A percentile compares a stretch with the other conserved stretches of the same genome.
Conservation (phyloP, 2,888 invertebrate species). For the Pandemis cinnamomeana region DNA sequence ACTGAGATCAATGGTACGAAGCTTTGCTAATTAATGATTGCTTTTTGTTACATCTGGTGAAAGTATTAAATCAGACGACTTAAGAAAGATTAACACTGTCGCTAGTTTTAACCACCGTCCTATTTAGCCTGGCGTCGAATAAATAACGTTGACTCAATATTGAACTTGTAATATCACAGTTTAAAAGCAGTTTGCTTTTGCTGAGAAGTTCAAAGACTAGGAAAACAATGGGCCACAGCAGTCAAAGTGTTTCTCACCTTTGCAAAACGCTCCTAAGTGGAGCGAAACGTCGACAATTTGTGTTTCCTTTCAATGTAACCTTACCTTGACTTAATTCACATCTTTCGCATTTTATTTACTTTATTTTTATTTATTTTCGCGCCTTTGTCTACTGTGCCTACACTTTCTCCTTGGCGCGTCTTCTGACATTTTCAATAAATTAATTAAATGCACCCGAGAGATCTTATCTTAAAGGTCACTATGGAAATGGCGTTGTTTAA, state of each 20-base stretch:
- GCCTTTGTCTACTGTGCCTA: neutral
- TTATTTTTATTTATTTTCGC: neutral
- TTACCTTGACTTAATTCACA: neutral
- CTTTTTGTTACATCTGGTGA: too few relatives aligned
- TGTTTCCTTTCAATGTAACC: neutral
- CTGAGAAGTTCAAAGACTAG: neutral
- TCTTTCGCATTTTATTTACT: neutral
- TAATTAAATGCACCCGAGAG: neutral
- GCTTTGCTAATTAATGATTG: too few relatives aligned
- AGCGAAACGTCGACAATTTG: neutral
- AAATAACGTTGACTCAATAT: too few relatives aligned
- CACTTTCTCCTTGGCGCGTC: neutral
- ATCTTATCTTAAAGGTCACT: neutral
- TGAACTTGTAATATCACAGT: neutral
- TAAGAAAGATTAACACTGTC: too few relatives aligned
- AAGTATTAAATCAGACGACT: too few relatives aligned
- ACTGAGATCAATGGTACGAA: too few relatives aligned
- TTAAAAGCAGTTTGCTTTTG: neutral
- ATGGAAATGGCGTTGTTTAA: too few relatives aligned
- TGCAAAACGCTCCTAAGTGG: neutral
- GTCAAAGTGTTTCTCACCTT: slow-evolving; percentile 1
- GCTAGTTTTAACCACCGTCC: too few relatives aligned
- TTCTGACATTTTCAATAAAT: neutral
- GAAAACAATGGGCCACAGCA: neutral
- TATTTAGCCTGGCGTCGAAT: too few relatives aligned